Evolutionary conservation across 2,797 vertebrate species (phyloP), one percentile per base, ranked within the genome.

Genomic region (Brotula barbata): DNA sequence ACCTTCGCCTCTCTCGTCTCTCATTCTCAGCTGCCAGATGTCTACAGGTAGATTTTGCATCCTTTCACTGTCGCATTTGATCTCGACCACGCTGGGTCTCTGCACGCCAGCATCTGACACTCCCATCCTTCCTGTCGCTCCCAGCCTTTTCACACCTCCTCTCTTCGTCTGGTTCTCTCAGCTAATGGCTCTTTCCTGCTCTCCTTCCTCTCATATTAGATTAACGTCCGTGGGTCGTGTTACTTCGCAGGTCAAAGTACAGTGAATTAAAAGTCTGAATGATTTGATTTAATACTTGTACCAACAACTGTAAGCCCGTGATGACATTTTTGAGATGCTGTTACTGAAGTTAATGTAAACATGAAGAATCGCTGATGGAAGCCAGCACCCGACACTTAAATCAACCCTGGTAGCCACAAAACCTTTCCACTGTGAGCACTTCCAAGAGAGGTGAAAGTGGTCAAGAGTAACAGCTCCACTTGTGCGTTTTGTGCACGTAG

Each of bases 111-210:
- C 33, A 51, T 76, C 77, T 84, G 67, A 66, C 79, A 73, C 64
- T 51, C 64, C 43, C 64, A 74, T 65, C 16, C 41, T 57, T 37
- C 58, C 62, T 54, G 68, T 75, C 28, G 11, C 72, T 47, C 34
- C 53, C 31, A 60, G 81, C 52, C 4, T 37, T 72, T 76, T 81
- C 76, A 67, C 84, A 78, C 74, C 2, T 50, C 60, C 55, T 60
- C 59, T 28, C 33, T 69, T 68, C 52, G 61, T 68, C 34, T 39
- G 51, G 55, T 16, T 67, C 39, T 58, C 5, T 52, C 41, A 40
- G 49, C 5, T 45, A 61, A 50, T 45, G 39, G 39, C 40, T 56
- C 34, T 36, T 12, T 36, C 34, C 13, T 14, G 8, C 34, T 36
- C 34, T 36, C 13, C 3, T 12, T 28, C 25, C 25, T 28, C 25